Evolutionary conservation across 2,113 vertebrate species (phyloP), one percentile per base, ranked within the genome.

Genomic region (Calidris pygmaea): DNA sequence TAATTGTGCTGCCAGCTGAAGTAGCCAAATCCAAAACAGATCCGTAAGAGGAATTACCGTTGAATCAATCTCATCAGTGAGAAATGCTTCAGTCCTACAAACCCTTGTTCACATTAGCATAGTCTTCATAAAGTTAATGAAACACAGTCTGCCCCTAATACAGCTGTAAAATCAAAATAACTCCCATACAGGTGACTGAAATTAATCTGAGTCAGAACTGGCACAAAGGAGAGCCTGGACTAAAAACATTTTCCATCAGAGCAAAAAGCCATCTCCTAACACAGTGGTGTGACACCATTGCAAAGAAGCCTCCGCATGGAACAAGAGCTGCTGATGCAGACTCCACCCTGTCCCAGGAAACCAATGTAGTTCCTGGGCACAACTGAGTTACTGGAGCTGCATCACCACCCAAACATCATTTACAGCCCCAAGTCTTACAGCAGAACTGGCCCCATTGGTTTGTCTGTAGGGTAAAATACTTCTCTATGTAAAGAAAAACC

Each of bases 1-100:
- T 85, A 92, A 89, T 34, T 95, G 92, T 94, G 83, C 92, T 96
- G 96, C 95, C 95, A 97, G 50, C 48, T 76, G 88, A 89, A 89
- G 55, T 20, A 95, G 83, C 35, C 84, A 96, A 96, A 91, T 95
- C 77, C 90, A 91, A 93, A 94, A 87, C 80, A 95, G 91, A 94
- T 76, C 63, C 21, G 3, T 70, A 89, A 81, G 86, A 90, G 80
- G 76, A 96, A 92, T 95, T 93, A 95, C 52, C 78, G 52, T 55
- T 93, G 88, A 92, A 96, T 89, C 89, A 91, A 75, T 74, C 70
- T 89, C 94, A 89, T 53, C 86, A 89, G 65, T 48, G 66, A 90
- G 76, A 92, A 90, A 93, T 37, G 80, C 59, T 74, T 81, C 88
- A 75, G 53, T 63, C 65, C 80, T 43, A 75, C 83, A 90, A 96